Base-by-base conservation (phyloP, 1,140 invertebrate species). In the Aradophagus sp. region DNA sequence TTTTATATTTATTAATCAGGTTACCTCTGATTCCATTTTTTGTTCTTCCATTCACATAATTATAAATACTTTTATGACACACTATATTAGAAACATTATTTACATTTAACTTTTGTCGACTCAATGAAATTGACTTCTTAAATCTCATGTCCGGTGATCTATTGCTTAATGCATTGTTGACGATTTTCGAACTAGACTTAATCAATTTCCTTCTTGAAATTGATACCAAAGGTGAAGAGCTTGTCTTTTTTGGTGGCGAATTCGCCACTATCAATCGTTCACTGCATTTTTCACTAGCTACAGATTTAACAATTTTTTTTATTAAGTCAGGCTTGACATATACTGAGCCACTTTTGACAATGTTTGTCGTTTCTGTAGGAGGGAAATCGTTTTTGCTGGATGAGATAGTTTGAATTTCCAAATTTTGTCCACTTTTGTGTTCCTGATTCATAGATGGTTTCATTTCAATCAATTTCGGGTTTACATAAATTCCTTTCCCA, bases 251-350 rank as follows among this genome's bases (percentile, higher is more conserved):
- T 8, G 48, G 23, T 0, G n/a, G n/a, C n/a, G n/a, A n/a, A n/a
- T n/a, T n/a, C n/a, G n/a, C n/a, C n/a, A n/a, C n/a, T n/a, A n/a
- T n/a, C n/a, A n/a, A n/a, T n/a, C n/a, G n/a, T n/a, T n/a, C n/a
- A 26, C 16, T 31, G 6, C 50, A 29, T 6, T 61, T 52, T 68
- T 73, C 5, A 75, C 69, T 8, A 70, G 52, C 45, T 73, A 48
- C 39, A 17, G 44, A 29, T 13, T 35, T 35, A 2, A 63, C 32
- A 5, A 75, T 10, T 45, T 48, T 26, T 41, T 73, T 70, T 16
- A 70, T 61, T 11, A 76, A 48, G 32, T 71, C 65, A 2, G 74
- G 74, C 41, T 74, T 76, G 0, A 76, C 47, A 35, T 76, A 70
- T 26, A 76, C 55, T 3, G 66, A 70, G 6, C 14, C 27, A 1